phyloP scores from a whole-genome alignment of 2,113 vertebrate species.

The Osmerus eperlanus region DNA sequence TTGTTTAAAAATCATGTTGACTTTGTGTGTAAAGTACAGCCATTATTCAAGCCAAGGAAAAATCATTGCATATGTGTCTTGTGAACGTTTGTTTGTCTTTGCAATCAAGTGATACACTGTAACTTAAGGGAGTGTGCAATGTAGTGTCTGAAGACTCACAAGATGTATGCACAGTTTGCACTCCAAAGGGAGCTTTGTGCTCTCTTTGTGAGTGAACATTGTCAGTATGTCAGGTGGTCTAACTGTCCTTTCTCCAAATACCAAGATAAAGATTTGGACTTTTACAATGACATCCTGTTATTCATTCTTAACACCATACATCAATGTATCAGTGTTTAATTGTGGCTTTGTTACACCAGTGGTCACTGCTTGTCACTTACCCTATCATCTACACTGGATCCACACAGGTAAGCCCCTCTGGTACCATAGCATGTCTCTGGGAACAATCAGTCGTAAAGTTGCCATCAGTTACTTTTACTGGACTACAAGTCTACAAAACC shows the following conservation, averaged over 20 bases:
- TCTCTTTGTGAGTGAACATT: background rate
- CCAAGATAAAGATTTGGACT: background rate
- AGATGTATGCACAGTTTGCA: constrained; percentile 14
- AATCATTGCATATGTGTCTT: constrained; percentile 16
- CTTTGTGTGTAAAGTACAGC: constrained; percentile 11
- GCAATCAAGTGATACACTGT: constrained; percentile 28
- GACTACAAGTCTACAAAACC: no score
- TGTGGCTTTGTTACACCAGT: no score
- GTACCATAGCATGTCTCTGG: no score
- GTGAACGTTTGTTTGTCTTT: constrained; percentile 46
- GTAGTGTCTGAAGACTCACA: constrained; percentile 20
- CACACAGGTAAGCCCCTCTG: no score
- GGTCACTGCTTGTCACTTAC: no score
- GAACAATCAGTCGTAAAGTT: no score
- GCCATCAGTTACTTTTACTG: no score
- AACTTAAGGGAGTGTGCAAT: constrained; percentile 40
- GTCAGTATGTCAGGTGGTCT: background rate
- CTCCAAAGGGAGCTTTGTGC: constrained; percentile 32
- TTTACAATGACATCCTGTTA: no score
- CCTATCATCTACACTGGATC: no score
- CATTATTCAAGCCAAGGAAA: constrained; percentile 40
- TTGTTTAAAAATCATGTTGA: constrained; percentile 4
- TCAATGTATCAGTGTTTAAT: no score
- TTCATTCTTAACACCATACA: no score
- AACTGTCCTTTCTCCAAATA: background rate